phyloP scores from a whole-genome alignment of 2,113 vertebrate genomes.

The Centrocercus urophasianus region DNA sequence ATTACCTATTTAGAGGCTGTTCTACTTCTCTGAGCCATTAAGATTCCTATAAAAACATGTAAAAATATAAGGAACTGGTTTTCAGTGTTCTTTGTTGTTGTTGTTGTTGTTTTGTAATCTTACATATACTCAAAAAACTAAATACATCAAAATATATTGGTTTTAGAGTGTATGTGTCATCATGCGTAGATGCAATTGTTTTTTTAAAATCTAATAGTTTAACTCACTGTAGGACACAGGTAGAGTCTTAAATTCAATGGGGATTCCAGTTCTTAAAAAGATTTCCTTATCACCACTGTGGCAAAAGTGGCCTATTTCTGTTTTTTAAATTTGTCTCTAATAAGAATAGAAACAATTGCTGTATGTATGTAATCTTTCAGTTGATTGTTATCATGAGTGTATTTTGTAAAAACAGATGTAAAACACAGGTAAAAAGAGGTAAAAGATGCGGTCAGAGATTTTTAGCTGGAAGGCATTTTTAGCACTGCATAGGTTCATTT shows the following conservation, averaged over 20 bases:
- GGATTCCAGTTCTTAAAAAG: neutral
- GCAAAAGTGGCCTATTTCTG: neutral
- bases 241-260: neutral
- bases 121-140: neutral
- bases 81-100: too few relatives aligned
- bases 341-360: neutral
- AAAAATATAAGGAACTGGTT: neutral
- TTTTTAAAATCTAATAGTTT: neutral
- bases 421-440: neutral
- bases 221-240: neutral
- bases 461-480: slow-evolving; percentile 48
- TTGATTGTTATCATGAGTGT: neutral
- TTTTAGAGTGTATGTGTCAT: neutral
- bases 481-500: slow-evolving; percentile 48
- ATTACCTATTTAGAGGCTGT: neutral
- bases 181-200: neutral
- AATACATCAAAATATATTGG: neutral
- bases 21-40: neutral
- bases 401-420: slow-evolving; percentile 8
- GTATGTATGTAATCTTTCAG: neutral
- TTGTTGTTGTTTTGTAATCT: neutral
- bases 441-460: slow-evolving; percentile 9
- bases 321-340: slow-evolving; percentile 11
- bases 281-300: neutral
- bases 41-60: neutral